Conservation (phyloP, 2,888 invertebrate species). For the Agrotis puta region DNA sequence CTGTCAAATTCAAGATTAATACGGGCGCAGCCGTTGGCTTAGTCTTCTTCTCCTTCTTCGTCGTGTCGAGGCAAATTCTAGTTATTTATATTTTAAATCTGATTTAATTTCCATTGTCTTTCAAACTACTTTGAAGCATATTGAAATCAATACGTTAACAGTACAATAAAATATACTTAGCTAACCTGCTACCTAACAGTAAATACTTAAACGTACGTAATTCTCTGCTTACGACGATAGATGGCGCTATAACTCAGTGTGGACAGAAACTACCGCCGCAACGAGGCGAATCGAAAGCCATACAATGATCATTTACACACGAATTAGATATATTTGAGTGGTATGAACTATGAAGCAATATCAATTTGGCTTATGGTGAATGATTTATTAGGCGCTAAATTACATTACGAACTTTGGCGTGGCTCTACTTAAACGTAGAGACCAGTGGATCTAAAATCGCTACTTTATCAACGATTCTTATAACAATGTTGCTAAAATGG, state of each 20-base stretch:
- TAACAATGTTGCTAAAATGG: no score
- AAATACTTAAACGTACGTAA: slow-evolving; percentile 59
- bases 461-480: no score
- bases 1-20: no score
- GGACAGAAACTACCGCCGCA: slow-evolving; percentile 57
- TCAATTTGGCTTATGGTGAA: slow-evolving; percentile 23
- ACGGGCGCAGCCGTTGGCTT: no score
- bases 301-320: slow-evolving; percentile 47
- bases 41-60: no score
- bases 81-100: no score
- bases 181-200: slow-evolving; percentile 25
- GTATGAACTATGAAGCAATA: slow-evolving; percentile 29
- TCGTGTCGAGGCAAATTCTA: no score
- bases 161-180: slow-evolving; percentile 52
- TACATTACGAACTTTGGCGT: background rate
- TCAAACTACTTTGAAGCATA: slow-evolving; percentile 8
- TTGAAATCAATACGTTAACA: slow-evolving; percentile 28
- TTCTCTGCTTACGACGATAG: slow-evolving; percentile 54
- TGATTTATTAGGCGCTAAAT: slow-evolving; percentile 14
- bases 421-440: background rate
- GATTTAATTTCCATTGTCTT: no score
- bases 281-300: slow-evolving; percentile 61
- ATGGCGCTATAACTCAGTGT: slow-evolving; percentile 57
- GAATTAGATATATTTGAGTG: slow-evolving; percentile 44
- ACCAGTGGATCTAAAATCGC: no score